Evolutionary conservation across 2,888 invertebrate species (phyloP).

Genomic region (Lymantria monacha): DNA sequence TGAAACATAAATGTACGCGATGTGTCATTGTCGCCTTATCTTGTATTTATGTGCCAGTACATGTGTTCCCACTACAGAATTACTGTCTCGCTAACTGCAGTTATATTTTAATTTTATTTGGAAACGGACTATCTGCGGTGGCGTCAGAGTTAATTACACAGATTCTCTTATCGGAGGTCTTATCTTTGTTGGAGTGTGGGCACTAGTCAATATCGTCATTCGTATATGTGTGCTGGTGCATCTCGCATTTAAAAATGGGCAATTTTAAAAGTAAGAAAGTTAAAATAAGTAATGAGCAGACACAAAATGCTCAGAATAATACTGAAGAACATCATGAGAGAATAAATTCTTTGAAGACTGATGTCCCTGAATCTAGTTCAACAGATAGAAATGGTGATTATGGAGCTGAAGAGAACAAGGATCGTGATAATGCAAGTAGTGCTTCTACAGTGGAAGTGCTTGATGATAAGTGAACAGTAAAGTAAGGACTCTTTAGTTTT

Average conservation of each 20-base stretch:
- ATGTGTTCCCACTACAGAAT: slow-evolving; percentile 55
- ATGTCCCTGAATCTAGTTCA: slow-evolving; percentile 41
- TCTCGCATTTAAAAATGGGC: slow-evolving; percentile 61
- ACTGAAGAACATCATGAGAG: slow-evolving; percentile 53
- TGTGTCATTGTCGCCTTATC: slow-evolving; percentile 76
- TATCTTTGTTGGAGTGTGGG: slow-evolving; percentile 34
- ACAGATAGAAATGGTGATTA: slow-evolving; percentile 35
- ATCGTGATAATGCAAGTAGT: slow-evolving; percentile 70
- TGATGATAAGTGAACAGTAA: slow-evolving; percentile 62
- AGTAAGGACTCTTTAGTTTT: slow-evolving; percentile 8
- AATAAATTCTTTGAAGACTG: slow-evolving; percentile 62
- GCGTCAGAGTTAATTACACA: slow-evolving; percentile 48
- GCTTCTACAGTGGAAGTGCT: slow-evolving; percentile 75
- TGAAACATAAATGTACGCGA: slow-evolving; percentile 55
- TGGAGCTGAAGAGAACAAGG: slow-evolving; percentile 44
- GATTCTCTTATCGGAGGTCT: slow-evolving; percentile 45
- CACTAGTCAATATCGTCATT: slow-evolving; percentile 32
- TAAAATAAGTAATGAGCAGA: slow-evolving; percentile 61
- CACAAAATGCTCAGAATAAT: slow-evolving; percentile 39
- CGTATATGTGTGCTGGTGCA: slow-evolving; percentile 33
- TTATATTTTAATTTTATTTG: slow-evolving; percentile 60
- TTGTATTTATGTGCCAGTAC: slow-evolving; percentile 52
- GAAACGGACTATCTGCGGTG: slow-evolving; percentile 49
- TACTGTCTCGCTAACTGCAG: slow-evolving; percentile 54
- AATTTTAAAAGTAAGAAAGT: slow-evolving; percentile 72